Conservation (phyloP, 2,797 vertebrate genomes). For the Cacajao melanocephalus region DNA sequence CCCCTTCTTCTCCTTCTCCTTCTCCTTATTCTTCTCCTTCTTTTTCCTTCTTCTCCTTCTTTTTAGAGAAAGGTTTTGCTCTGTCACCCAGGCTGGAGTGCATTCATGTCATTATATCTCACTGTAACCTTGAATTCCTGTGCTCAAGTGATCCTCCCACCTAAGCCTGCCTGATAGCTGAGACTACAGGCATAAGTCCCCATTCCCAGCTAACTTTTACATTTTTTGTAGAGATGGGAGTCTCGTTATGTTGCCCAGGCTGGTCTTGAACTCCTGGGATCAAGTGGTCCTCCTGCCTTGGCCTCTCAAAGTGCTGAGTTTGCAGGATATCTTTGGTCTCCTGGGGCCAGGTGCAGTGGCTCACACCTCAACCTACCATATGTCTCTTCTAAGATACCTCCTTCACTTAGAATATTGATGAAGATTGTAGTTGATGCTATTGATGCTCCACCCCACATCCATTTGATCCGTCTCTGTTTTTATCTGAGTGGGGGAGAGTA, state of each 20-base stretch:
- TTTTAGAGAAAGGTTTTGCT: not conserved
- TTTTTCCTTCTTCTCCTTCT: no score
- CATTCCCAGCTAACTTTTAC: not conserved
- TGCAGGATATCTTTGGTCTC: not conserved
- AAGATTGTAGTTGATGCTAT: not conserved
- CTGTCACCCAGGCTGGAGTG: not conserved
- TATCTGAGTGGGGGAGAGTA: not conserved
- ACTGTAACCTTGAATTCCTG: not conserved
- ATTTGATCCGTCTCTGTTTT: not conserved
- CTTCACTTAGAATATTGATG: not conserved
- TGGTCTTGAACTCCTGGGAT: not conserved
- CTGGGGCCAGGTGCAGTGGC: not conserved
- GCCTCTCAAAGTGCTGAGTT: not conserved
- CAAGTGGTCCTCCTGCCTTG: not conserved
- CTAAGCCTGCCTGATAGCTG: not conserved
- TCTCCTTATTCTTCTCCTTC: rapidly evolving
- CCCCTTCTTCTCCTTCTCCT: no score
- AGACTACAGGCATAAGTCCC: not conserved
- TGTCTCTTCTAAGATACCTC: not conserved
- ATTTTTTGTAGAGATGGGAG: not conserved
- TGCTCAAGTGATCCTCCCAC: not conserved
- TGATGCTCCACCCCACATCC: not conserved
- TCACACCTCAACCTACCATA: not conserved
- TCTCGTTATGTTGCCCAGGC: not conserved
- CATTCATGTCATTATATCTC: not conserved